Evolutionary conservation across 2,113 vertebrate species (phyloP).

Genomic region (Cettia cetti): DNA sequence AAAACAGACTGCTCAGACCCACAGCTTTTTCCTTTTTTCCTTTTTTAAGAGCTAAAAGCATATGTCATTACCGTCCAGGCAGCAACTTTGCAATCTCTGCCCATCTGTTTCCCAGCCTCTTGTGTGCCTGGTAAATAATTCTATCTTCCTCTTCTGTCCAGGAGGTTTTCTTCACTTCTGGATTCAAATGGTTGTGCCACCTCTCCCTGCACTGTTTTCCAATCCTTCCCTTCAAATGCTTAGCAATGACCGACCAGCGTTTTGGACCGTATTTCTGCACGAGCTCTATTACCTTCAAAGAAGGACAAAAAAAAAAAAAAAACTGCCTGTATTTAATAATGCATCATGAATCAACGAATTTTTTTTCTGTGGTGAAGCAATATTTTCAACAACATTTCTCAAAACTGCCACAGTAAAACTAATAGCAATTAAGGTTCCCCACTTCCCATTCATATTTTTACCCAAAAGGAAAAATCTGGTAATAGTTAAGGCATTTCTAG

Average conservation of each 20-base stretch:
- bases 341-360: slow-evolving; percentile 40
- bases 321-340: slow-evolving; percentile 68
- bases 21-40: not conserved
- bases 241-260: slow-evolving; percentile 98
- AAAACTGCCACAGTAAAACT: slow-evolving; percentile 7
- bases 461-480: not conserved
- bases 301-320: slow-evolving; percentile 78
- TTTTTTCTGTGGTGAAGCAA: slow-evolving; percentile 43
- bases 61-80: slow-evolving; percentile 89
- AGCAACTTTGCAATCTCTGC: slow-evolving; percentile 98
- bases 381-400: slow-evolving; percentile 43
- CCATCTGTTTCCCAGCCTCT: slow-evolving; percentile 99
- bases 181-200: slow-evolving; percentile 99
- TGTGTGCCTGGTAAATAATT: slow-evolving; percentile 98
- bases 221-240: slow-evolving; percentile 97
- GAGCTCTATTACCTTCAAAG: slow-evolving; percentile 93
- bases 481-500: not conserved
- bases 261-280: slow-evolving; percentile 99
- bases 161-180: slow-evolving; percentile 99
- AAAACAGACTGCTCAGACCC: slow-evolving; percentile 17
- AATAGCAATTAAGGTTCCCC: not conserved
- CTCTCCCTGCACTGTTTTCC: slow-evolving; percentile 98
- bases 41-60: slow-evolving; percentile 43
- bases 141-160: slow-evolving; percentile 99
- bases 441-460: slow-evolving; percentile 14